A percentile compares a stretch with the other conserved stretches of the same genome.
phyloP scores from a whole-genome alignment of 2,888 invertebrate species.

The Apotomis turbidana region DNA sequence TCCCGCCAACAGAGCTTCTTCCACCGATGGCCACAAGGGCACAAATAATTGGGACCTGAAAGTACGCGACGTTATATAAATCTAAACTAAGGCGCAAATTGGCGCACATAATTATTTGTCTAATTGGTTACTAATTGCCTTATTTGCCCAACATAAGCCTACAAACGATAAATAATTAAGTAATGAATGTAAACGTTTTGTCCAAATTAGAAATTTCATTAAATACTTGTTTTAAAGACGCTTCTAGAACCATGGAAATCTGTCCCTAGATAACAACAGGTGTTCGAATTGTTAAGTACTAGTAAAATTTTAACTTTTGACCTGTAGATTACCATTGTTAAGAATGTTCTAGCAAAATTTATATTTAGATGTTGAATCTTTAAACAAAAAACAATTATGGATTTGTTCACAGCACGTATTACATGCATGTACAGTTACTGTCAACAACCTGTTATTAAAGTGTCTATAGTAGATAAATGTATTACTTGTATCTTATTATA shows the following conservation, averaged over 20 bases:
- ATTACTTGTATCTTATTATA: too few relatives aligned
- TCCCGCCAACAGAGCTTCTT: background rate
- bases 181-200: constrained; percentile 21
- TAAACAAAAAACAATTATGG: too few relatives aligned
- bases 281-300: too few relatives aligned
- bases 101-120: background rate
- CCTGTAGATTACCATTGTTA: too few relatives aligned
- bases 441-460: too few relatives aligned
- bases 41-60: constrained; percentile 21
- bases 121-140: constrained; percentile 23
- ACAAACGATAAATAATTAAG: constrained; percentile 37
- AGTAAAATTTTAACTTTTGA: too few relatives aligned
- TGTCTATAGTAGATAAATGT: too few relatives aligned
- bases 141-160: constrained; percentile 27
- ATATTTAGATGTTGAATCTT: too few relatives aligned
- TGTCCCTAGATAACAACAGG: background rate
- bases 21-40: constrained; percentile 4
- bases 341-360: too few relatives aligned
- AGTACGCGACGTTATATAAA: constrained; percentile 20
- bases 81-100: background rate
- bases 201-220: constrained; percentile 24
- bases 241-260: constrained; percentile 21
- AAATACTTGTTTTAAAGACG: constrained; percentile 15
- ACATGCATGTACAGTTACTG: too few relatives aligned
- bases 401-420: too few relatives aligned